Evolutionary conservation across 2,888 invertebrate species (phyloP), one percentile per base, ranked within the genome.

Genomic region (Bombyx huttoni): DNA sequence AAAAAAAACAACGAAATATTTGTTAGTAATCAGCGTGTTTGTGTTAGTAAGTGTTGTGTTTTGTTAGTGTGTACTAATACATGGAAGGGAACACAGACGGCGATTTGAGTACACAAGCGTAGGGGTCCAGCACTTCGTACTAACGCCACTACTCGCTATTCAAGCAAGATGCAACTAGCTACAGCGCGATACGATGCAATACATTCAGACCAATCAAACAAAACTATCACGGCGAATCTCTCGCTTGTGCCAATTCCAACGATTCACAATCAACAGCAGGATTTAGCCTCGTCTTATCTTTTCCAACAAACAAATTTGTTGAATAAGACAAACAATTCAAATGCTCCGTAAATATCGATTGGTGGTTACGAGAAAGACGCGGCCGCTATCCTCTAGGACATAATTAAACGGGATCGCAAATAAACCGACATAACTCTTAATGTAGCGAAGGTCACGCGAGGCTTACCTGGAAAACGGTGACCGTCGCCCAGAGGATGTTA

Each of bases 391-490:
- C 61, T 77, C 70, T 79, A 81, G 68, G 77, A 78, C 66, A 72
- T 69, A 75, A 72, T 75, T 64, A 73, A 73, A 75, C 65, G 74
- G 84, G 80, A 81, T 80, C 71, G 86, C 85, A 89, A 88, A 84
- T 79, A 80, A 88, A 86, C 78, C 75, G 75, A 74, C 76, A 78
- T 73, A 64, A 64, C 73, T 75, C 75, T 72, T 77, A 74, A 70
- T 88, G 70, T 76, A 78, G 68, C 71, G 70, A 70, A 70, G 73
- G 67, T 75, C 70, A 67, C 70, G 24, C 24, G 68, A 70, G 67
- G 82, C 94, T 93, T 93, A 97, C 97, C 96, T 97, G 97, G 85
- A 98, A 98, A 63, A 98, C 98, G 81, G 98, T 98, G 89, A 98
- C 96, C 70, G 97, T 96, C 70, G 98, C 97, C 96, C 97, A 97